Evolutionary conservation across 2,113 vertebrate species (phyloP).

Genomic region (Pseudorasbora parva): DNA sequence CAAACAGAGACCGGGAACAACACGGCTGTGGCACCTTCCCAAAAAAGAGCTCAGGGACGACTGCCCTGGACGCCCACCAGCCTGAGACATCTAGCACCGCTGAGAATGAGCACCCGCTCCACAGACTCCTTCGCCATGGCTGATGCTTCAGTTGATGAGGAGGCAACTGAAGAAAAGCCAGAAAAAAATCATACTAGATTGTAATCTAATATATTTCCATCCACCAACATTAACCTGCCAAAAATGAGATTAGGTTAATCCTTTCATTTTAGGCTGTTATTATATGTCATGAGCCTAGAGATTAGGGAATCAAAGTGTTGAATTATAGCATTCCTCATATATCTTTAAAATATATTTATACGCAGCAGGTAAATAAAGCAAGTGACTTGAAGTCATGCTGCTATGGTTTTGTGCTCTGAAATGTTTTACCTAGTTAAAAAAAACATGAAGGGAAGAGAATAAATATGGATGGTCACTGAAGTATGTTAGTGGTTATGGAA

Average conservation of each 20-base stretch:
- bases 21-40: constrained; percentile 83
- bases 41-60: constrained; percentile 85
- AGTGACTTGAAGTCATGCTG: neutral
- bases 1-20: constrained; percentile 70
- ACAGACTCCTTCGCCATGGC: constrained; percentile 84
- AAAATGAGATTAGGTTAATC: neutral
- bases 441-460: neutral
- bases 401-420: too few species aligned
- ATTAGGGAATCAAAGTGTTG: neutral
- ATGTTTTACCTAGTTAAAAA: neutral
- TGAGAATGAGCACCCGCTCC: constrained; percentile 85
- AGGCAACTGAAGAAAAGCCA: constrained; percentile 13
- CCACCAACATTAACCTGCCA: neutral
- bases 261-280: neutral
- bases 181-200: constrained; percentile 20
- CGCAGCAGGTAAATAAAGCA: neutral
- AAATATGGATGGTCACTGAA: neutral
- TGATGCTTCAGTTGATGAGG: constrained; percentile 68
- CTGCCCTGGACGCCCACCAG: constrained; percentile 85
- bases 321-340: neutral
- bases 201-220: constrained; percentile 51
- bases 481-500: neutral
- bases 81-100: constrained; percentile 80
- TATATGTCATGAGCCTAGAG: neutral
- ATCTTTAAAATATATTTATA: neutral